A percentile compares a stretch with the other conserved stretches of the same genome.
These are phyloP conservation scores for Cataglyphis livida DNA, from an alignment of 2,888 invertebrate genomes.

Conservation along the genomic window DNA sequence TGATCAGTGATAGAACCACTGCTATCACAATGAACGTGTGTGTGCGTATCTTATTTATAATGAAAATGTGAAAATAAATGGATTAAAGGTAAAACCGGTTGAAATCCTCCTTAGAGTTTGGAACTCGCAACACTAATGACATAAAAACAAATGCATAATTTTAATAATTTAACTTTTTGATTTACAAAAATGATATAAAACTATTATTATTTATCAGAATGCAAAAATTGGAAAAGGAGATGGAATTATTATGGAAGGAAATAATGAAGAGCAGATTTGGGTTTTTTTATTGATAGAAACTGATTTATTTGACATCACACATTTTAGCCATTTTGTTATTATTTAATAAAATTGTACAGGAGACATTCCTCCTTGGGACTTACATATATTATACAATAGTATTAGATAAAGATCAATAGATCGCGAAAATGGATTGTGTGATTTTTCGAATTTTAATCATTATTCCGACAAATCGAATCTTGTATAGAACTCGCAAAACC, in stretches of 20 bases:
- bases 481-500: conserved; percentile 21
- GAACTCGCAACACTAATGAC: not conserved
- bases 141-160: not conserved
- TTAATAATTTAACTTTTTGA: not conserved
- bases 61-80: conserved; percentile 76
- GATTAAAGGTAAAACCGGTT: conserved; percentile 39
- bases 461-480: conserved; percentile 26
- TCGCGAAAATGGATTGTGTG: conserved; percentile 43
- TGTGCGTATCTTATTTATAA: conserved; percentile 84
- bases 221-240: conserved; percentile 29
- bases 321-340: conserved; percentile 54
- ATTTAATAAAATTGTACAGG: conserved; percentile 59
- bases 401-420: conserved; percentile 54
- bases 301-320: conserved; percentile 59
- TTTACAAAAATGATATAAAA: conserved; percentile 3
- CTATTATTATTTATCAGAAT: not conserved
- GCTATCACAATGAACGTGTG: conserved; percentile 83
- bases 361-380: conserved; percentile 31
- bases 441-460: conserved; percentile 10
- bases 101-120: not conserved
- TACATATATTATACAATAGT: conserved; percentile 50
- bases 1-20: conserved; percentile 81
- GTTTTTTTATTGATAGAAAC: conserved; percentile 51
- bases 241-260: not conserved
- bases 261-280: conserved; percentile 11